A percentile compares a stretch with the other conserved stretches of the same genome.
phyloP scores from a whole-genome alignment of 1,140 invertebrate species.

The Xylocopa sonorina region DNA sequence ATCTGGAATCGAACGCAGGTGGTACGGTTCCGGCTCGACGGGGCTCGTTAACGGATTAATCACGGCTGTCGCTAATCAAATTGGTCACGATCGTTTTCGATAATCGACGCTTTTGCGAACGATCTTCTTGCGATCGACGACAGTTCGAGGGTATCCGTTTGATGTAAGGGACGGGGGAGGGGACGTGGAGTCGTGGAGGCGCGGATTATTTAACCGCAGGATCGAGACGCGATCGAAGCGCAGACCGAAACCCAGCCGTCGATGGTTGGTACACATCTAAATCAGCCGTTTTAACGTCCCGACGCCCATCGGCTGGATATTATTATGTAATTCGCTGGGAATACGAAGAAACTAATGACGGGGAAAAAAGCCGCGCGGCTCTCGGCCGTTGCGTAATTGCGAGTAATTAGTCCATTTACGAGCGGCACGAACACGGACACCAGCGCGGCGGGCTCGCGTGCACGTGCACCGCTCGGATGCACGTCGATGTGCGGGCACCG shows the following conservation, averaged over 20 bases:
- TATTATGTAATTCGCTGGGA: constrained; percentile 66
- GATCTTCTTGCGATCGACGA: background rate
- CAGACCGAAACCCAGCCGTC: constrained; percentile 11
- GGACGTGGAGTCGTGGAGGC: background rate
- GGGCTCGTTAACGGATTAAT: background rate
- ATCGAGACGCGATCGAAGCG: background rate
- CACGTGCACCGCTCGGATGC: constrained; percentile 53
- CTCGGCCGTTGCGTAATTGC: constrained; percentile 66
- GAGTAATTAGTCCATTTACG: constrained; percentile 76
- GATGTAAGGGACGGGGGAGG: background rate
- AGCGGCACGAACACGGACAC: constrained; percentile 43
- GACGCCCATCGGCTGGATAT: constrained; percentile 64
- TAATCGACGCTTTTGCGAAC: background rate
- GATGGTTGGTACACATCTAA: constrained; percentile 51
- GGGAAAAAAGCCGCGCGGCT: constrained; percentile 56
- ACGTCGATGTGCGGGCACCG: constrained; percentile 36
- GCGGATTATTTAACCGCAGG: background rate
- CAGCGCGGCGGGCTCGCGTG: background rate
- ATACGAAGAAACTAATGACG: constrained; percentile 70
- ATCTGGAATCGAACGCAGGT: background rate
- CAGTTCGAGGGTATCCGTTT: too few relatives aligned
- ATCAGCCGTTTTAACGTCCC: constrained; percentile 60
- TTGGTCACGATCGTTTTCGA: background rate
- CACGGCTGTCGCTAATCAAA: constrained; percentile 27
- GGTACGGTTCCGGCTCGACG: background rate